Evolutionary conservation across 2,888 invertebrate species (phyloP).

Genomic region (Corbicula japonica): DNA sequence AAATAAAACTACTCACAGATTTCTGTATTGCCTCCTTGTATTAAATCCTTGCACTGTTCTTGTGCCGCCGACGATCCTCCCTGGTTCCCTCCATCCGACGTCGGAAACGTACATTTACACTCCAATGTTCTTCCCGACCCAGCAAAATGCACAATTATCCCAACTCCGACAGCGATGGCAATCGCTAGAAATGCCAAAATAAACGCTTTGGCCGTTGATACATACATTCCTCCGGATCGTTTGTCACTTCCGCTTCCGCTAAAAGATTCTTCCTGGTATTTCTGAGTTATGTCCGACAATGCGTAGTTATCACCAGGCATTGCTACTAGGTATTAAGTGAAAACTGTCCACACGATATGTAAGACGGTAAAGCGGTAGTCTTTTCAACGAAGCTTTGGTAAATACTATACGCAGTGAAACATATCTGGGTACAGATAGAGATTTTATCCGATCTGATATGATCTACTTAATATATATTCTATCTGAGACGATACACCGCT

Average conservation of each 20-base stretch:
- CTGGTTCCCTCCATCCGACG: constrained; percentile 12
- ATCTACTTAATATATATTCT: too few relatives aligned
- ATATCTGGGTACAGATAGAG: too few relatives aligned
- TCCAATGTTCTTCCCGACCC: constrained; percentile 87
- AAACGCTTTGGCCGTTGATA: constrained; percentile 72
- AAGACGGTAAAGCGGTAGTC: too few relatives aligned
- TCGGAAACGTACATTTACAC: constrained; percentile 68
- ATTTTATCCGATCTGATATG: too few relatives aligned
- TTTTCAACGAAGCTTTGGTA: too few relatives aligned
- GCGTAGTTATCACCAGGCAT: constrained; percentile 53
- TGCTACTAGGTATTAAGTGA: too few relatives aligned
- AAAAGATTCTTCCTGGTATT: constrained; percentile 42
- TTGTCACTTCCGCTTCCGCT: not conserved
- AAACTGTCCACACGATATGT: too few relatives aligned
- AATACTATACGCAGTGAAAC: too few relatives aligned
- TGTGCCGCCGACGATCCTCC: constrained; percentile 41
- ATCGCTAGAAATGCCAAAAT: constrained; percentile 74
- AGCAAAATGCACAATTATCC: constrained; percentile 79
- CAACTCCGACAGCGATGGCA: constrained; percentile 79
- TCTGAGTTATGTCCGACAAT: constrained; percentile 50
- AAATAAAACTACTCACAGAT: constrained; percentile 62
- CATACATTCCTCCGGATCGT: constrained; percentile 56
- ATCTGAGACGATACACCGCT: too few relatives aligned
- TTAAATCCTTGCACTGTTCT: constrained; percentile 62
- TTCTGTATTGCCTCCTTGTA: constrained; percentile 50